phyloP scores from a whole-genome alignment of 2,797 vertebrate genomes.

The Urosaurus nigricauda region DNA sequence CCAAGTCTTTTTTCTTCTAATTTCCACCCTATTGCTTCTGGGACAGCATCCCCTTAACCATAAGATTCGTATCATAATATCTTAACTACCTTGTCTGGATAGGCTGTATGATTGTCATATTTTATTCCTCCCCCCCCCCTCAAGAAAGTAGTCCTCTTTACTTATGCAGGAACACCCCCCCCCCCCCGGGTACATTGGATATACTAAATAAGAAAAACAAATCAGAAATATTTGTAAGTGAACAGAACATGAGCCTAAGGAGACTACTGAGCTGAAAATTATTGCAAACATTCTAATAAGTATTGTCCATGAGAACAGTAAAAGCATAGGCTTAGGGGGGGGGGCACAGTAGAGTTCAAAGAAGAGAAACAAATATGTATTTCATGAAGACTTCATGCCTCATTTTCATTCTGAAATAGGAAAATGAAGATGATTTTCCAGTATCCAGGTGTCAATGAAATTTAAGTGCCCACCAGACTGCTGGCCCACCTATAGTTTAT shows the following conservation, averaged over 20 bases:
- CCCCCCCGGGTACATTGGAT: neutral
- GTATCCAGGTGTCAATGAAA: constrained; percentile 71
- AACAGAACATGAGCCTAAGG: neutral
- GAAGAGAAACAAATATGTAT: constrained; percentile 37
- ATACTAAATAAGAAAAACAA: neutral
- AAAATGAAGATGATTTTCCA: constrained; percentile 72
- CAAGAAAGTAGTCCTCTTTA: neutral
- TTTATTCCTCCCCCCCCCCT: too few species aligned
- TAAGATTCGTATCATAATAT: too few species aligned
- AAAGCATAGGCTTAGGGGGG: neutral
- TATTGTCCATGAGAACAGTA: neutral
- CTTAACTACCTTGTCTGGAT: too few species aligned
- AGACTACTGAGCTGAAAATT: neutral
- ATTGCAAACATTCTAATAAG: neutral
- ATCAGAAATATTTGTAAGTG: neutral
- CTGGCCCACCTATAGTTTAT: constrained; percentile 78
- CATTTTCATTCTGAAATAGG: constrained; percentile 19
- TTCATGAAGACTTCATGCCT: constrained; percentile 60
- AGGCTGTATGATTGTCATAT: too few species aligned
- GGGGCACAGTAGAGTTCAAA: neutral
- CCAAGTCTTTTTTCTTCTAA: too few species aligned
- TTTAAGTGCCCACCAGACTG: constrained; percentile 75
- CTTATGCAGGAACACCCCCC: neutral
- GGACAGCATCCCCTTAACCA: too few species aligned
- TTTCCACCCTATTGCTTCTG: too few species aligned